Conservation (phyloP, 2,113 vertebrate species). For the Pachyramphus minor region DNA sequence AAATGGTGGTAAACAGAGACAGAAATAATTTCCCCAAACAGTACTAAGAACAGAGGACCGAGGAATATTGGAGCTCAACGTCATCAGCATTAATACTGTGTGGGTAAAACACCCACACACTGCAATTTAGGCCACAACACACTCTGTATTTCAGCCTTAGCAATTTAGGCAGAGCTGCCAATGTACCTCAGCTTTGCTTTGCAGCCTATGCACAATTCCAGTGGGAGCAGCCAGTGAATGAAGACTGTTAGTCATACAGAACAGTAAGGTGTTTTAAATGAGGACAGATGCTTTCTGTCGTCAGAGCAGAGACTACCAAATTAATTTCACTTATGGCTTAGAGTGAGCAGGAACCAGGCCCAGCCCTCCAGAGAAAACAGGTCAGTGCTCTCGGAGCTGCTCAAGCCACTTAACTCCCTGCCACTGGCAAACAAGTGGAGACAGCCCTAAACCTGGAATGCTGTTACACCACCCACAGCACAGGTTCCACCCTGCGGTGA, state of each 20-base stretch:
- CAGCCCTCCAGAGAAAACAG: constrained; percentile 1
- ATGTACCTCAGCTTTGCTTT: background rate
- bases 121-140: background rate
- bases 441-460: background rate
- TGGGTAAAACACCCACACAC: background rate
- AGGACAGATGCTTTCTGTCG: constrained; percentile 10
- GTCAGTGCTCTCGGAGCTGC: background rate
- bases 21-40: background rate
- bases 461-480: background rate
- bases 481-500: background rate
- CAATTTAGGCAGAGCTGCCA: background rate
- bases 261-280: background rate
- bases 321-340: constrained; percentile 19
- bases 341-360: background rate
- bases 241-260: background rate
- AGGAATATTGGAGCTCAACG: background rate
- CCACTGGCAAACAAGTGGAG: background rate
- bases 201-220: background rate
- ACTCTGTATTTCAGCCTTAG: background rate
- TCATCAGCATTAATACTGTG: background rate
- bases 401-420: background rate
- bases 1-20: background rate
- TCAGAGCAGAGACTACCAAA: background rate
- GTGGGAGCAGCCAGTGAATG: background rate
- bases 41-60: background rate